Evolutionary conservation across 35 echinoderm and acorn worm species (phyloP).

Genomic region (Apostichopus japonicus): DNA sequence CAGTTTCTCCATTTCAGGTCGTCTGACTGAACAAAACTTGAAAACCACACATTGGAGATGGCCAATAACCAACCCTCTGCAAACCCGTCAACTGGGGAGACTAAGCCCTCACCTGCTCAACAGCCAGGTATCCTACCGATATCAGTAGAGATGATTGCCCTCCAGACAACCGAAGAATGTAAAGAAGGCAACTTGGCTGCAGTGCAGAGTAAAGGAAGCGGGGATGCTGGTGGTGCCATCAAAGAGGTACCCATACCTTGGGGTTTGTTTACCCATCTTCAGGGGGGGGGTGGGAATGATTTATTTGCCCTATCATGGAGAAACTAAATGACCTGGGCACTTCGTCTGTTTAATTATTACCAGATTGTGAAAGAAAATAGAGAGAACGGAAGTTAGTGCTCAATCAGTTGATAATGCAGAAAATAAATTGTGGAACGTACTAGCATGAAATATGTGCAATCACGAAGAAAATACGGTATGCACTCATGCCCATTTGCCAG

Average conservation of each 20-base stretch:
- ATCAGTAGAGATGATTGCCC: slow-evolving; percentile 51
- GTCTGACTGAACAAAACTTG: slow-evolving; percentile 38
- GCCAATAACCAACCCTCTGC: slow-evolving; percentile 50
- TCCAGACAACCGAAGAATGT: slow-evolving; percentile 7
- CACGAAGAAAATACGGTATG: too few relatives aligned
- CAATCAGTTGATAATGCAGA: too few relatives aligned
- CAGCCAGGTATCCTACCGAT: slow-evolving; percentile 59
- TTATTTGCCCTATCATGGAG: too few relatives aligned
- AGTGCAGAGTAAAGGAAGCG: slow-evolving; percentile 34
- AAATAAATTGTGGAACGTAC: too few relatives aligned
- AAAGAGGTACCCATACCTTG: slow-evolving; percentile 10
- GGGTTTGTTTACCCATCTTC: too few relatives aligned
- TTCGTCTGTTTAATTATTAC: too few relatives aligned
- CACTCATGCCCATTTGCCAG: too few relatives aligned
- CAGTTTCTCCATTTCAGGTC: background rate
- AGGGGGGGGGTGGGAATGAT: too few relatives aligned
- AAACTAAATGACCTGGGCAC: too few relatives aligned
- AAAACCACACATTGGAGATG: slow-evolving; percentile 30
- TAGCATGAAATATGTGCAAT: too few relatives aligned
- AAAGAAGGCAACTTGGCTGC: slow-evolving; percentile 8
- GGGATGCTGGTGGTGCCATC: slow-evolving; percentile 67
- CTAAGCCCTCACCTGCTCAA: slow-evolving; percentile 53
- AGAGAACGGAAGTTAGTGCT: too few relatives aligned
- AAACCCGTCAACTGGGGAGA: slow-evolving; percentile 63
- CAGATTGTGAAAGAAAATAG: too few relatives aligned